A percentile compares a stretch with the other conserved stretches of the same genome.
phyloP scores from a whole-genome alignment of 1,140 invertebrate species.

The Drosophila sp. region DNA sequence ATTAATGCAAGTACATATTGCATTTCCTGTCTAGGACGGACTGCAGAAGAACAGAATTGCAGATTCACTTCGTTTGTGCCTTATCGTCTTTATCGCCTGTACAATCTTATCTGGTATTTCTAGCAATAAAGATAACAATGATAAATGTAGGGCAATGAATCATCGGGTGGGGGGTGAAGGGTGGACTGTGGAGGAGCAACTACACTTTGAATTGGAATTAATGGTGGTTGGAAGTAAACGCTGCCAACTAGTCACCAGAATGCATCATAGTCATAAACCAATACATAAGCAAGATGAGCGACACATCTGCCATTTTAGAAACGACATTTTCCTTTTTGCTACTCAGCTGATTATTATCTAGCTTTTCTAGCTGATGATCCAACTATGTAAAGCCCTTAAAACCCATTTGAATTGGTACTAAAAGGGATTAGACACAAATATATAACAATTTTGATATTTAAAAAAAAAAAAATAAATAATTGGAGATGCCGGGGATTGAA shows the following conservation, averaged over 20 bases:
- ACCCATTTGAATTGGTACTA: too few relatives aligned
- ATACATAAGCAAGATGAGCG: too few relatives aligned
- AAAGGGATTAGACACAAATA: too few relatives aligned
- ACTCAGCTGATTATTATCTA: too few relatives aligned
- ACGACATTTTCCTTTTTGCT: too few relatives aligned
- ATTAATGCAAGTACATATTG: constrained; percentile 53
- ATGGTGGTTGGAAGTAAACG: neutral
- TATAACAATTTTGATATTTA: too few relatives aligned
- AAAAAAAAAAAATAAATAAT: neutral
- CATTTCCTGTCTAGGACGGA: constrained; percentile 46
- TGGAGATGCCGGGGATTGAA: constrained; percentile 93
- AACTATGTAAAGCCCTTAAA: too few relatives aligned
- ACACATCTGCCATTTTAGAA: too few relatives aligned
- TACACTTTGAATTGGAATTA: constrained; percentile 1
- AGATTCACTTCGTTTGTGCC: neutral
- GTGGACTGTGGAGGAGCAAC: too few relatives aligned
- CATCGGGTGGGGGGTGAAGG: neutral
- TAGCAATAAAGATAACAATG: neutral
- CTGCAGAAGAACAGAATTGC: neutral
- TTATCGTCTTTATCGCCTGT: neutral
- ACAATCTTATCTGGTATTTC: constrained; percentile 2
- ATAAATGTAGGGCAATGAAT: neutral
- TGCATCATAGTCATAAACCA: too few relatives aligned
- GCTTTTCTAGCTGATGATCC: too few relatives aligned
- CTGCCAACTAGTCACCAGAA: neutral